phyloP scores from a whole-genome alignment of 2,113 vertebrate species.

The Alosa alosa region DNA sequence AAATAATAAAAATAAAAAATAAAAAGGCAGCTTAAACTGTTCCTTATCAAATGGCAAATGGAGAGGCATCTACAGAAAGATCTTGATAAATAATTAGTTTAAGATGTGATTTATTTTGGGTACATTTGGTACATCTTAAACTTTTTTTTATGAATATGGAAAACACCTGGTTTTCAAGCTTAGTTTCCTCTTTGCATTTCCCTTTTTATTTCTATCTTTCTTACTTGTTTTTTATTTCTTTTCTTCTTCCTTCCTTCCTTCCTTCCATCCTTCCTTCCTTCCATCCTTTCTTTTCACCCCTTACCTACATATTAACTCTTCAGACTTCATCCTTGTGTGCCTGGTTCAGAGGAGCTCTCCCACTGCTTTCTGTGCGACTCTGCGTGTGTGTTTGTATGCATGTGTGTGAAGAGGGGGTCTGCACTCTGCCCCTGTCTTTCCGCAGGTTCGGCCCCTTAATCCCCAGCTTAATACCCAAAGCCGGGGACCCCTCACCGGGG shows the following conservation, averaged over 20 bases:
- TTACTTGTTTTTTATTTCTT: neutral
- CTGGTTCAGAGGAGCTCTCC: neutral
- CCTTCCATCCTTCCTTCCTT: neutral
- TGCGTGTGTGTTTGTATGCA: conserved; percentile 7
- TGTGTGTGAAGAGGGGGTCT: conserved; percentile 1
- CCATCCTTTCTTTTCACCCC: neutral
- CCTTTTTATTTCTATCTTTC: neutral
- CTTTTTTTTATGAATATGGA: neutral
- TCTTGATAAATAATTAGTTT: too few species aligned
- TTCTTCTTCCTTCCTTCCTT: neutral
- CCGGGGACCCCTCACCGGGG: conserved; percentile 35
- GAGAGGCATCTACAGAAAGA: too few species aligned
- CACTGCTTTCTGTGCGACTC: conserved; percentile 12
- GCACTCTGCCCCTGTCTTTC: conserved; percentile 44
- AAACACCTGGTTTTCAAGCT: neutral
- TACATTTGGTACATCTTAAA: neutral
- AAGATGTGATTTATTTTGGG: too few species aligned
- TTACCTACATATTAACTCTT: conserved; percentile 20
- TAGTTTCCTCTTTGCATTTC: neutral
- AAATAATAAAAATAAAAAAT: too few species aligned
- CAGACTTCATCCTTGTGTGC: neutral
- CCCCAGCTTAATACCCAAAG: conserved; percentile 49
- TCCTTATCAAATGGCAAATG: neutral
- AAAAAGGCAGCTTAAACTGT: neutral
- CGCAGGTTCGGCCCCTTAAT: conserved; percentile 48